Evolutionary conservation across 2,888 invertebrate genomes (phyloP).

Genomic region (Catocala nupta): DNA sequence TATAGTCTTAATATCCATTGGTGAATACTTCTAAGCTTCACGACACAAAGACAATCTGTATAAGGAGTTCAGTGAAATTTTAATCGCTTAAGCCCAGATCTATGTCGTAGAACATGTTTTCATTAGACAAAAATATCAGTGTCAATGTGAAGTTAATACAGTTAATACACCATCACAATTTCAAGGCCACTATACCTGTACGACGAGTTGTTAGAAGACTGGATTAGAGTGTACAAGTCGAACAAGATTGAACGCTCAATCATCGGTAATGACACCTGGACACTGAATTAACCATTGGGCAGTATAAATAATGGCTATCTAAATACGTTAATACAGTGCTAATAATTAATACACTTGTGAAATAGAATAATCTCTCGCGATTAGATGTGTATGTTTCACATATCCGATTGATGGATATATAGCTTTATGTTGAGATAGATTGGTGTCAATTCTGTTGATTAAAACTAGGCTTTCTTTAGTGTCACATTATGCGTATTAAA

Average conservation of each 20-base stretch:
- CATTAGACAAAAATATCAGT: slow-evolving; percentile 16
- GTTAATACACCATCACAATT: slow-evolving; percentile 24
- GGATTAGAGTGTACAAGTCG: slow-evolving; percentile 36
- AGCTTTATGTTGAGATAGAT: too few relatives aligned
- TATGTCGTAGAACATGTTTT: slow-evolving; percentile 9
- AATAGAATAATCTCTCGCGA: too few relatives aligned
- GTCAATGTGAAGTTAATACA: slow-evolving; percentile 26
- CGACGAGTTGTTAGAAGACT: slow-evolving; percentile 43
- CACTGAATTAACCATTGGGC: background rate
- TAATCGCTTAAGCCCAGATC: background rate
- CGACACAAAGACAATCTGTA: too few relatives aligned
- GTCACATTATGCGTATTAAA: too few relatives aligned
- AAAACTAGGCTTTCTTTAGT: too few relatives aligned
- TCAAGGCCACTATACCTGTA: slow-evolving; percentile 47
- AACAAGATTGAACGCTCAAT: slow-evolving; percentile 37
- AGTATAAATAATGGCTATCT: background rate
- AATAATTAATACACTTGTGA: background rate
- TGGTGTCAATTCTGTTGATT: too few relatives aligned
- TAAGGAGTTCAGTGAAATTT: background rate
- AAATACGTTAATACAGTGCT: background rate
- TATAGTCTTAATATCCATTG: too few relatives aligned
- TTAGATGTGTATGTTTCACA: too few relatives aligned
- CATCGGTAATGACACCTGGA: slow-evolving; percentile 20
- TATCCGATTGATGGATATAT: too few relatives aligned
- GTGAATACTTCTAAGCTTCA: too few relatives aligned